Base-by-base conservation (phyloP, 2,888 invertebrate genomes). In the Eustalomyia histrio region DNA sequence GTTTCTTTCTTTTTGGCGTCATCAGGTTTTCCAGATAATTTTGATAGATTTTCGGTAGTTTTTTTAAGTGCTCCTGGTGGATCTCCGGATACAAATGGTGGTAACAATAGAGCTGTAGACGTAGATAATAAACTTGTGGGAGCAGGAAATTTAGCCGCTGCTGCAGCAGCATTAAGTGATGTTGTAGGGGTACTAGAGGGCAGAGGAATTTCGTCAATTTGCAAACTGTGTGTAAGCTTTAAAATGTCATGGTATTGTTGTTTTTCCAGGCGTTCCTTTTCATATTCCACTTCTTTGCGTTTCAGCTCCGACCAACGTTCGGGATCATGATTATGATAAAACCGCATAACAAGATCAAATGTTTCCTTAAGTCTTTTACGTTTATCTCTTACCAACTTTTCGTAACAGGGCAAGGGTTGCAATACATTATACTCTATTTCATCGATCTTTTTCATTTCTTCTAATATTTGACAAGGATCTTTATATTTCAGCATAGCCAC, bases 351-450 rank as follows among this genome's bases (percentile, higher is more conserved):
- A 87, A 98, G 93, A 85, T 98, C 97, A 90, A 98, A 94, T 1
- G 99, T 99, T 90, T 99, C 99, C 90, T 96, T 94, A 47, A 99
- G 92, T 90, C 99, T 99, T 90, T 97, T 97, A 82, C 99, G 92
- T 91, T 99, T 99, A 87, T 99, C 99, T 89, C 97, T 97, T 63
- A 99, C 91, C 1, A 99, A 99, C 92, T 98, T 98, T 89, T 99
- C 98, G 91, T 98, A 98, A 4, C 99, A 91, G 0, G 97, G 97
- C 21, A 98, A 98, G 29, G 98, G 97, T 89, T 97, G 97, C 85
- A 96, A 92, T 0, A 98, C 97, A 92, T 98, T 98, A 88, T 95
- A 99, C 90, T 99, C 98, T 97, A 99, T 98, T 93, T 98, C 97
- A 92, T 99, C 99, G 87, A 99, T 97, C 91, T 97, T 97, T 89